A percentile compares a stretch with the other conserved stretches of the same genome.
Conservation (phyloP, 2,113 vertebrate genomes). For the Syngnathus floridae region DNA sequence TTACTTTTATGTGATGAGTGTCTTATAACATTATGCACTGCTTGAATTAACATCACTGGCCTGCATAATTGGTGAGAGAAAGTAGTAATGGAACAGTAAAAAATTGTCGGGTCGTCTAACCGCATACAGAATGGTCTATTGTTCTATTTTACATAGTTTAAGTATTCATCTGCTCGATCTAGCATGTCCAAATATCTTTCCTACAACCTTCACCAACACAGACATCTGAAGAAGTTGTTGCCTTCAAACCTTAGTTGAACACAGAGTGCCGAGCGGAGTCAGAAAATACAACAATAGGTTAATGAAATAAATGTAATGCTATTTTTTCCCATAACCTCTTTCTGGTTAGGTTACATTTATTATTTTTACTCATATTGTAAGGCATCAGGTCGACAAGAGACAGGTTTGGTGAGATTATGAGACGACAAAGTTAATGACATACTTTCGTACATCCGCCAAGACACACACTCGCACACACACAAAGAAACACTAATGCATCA, state of each 20-base stretch:
- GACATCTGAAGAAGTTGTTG: conserved; percentile 10
- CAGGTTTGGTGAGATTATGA: conserved; percentile 11
- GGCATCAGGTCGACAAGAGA: conserved; percentile 8
- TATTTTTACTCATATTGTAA: conserved; percentile 17
- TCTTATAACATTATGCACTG: not conserved
- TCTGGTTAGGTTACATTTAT: conserved; percentile 12
- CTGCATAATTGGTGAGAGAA: not conserved
- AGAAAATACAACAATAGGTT: no score
- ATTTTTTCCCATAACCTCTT: not conserved
- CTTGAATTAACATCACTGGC: not conserved
- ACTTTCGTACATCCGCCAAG: conserved; percentile 22
- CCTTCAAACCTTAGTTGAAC: not conserved
- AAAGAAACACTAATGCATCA: conserved; percentile 33
- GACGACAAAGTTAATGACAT: conserved; percentile 38
- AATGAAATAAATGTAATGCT: no score
- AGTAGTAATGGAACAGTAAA: conserved; percentile 8
- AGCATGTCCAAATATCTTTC: not conserved
- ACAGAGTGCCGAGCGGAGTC: no score
- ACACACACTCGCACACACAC: conserved; percentile 2
- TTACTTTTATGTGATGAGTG: conserved; percentile 16
- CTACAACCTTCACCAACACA: not conserved
- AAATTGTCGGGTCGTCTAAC: conserved; percentile 10
- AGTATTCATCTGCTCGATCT: conserved; percentile 5
- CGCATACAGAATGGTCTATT: not conserved
- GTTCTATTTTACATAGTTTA: conserved; percentile 8